Conservation (phyloP, 2,888 invertebrate species). For the Erebia ligea region DNA sequence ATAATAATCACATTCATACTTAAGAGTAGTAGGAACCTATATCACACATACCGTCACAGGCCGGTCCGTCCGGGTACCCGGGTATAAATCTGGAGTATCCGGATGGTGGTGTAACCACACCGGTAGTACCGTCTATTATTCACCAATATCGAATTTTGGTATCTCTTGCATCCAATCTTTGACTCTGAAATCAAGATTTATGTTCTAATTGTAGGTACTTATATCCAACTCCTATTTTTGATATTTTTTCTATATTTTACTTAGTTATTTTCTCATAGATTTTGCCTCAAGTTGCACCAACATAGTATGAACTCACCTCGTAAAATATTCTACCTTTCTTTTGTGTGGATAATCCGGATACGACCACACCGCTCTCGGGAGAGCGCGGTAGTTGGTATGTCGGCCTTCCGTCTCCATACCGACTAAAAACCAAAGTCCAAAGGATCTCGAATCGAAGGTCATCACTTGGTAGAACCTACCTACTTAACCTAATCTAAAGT, state of each 20-base stretch:
- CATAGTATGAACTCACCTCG: too few species aligned
- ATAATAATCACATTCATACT: not conserved
- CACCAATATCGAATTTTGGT: slow-evolving; percentile 83
- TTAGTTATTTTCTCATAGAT: too few species aligned
- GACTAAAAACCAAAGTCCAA: too few species aligned
- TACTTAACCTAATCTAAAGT: too few species aligned
- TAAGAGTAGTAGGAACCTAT: not conserved
- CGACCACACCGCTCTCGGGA: too few species aligned
- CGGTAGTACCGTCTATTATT: slow-evolving; percentile 83
- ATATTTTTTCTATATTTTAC: not conserved
- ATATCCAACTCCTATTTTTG: not conserved
- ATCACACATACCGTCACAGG: slow-evolving; percentile 35
- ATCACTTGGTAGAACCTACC: too few species aligned
- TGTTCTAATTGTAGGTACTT: not conserved
- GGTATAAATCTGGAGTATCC: slow-evolving; percentile 81
- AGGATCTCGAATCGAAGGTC: too few species aligned
- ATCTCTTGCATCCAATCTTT: slow-evolving; percentile 81
- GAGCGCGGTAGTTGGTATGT: too few species aligned
- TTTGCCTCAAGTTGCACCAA: too few species aligned
- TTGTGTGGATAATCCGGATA: too few species aligned
- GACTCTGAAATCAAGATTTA: slow-evolving; percentile 58
- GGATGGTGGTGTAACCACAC: slow-evolving; percentile 69
- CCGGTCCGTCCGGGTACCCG: slow-evolving; percentile 51
- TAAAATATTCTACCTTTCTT: too few species aligned
- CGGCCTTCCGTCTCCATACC: too few species aligned